Evolutionary conservation across 2,113 vertebrate species (phyloP), one percentile per base, ranked within the genome.

Genomic region (Plecturocebus donacophilus): DNA sequence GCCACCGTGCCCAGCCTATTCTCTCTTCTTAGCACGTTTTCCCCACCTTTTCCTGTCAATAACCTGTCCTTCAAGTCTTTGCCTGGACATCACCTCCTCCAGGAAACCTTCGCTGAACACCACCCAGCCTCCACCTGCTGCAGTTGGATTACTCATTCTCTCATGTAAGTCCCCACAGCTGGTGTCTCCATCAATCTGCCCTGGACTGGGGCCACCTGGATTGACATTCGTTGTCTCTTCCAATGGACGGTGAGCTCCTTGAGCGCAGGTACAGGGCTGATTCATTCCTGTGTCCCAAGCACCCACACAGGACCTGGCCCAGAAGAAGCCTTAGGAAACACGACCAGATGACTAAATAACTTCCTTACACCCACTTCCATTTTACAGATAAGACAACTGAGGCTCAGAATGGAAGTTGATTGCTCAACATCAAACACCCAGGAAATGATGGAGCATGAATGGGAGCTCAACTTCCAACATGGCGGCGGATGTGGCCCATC

Each of bases 311-410:
- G 76, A 76, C 38, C 56, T n/a, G 56, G 52, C 70, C 81, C n/a
- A 56, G 88, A 87, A 23, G 64, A 49, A 66, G 56, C 54, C 66
- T 94, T 56, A 35, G 85, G 91, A 97, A 94, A 95, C 96, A 58
- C 64, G 73, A 73, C 81, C 71, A 27, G 58, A 7, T 93, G 93
- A 97, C 83, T 94, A 38, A 94, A 75, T 80, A 87, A 80, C 92
- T 90, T 91, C n/a, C 49, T 96, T 42, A 82, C 75, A 1, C 79
- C 96, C 73, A 83, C 97, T 71, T 38, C 40, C 40, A 2, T 52
- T 61, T 71, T 14, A 47, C n/a, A 70, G 80, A 93, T 66, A 95
- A 93, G 76, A 94, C 77, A 86, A 93, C 66, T 0, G 73, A 87
- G 68, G 68, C 19, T 49, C 21, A 21, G 52, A 68, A 14, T 30